Evolutionary conservation across 2,888 invertebrate genomes (phyloP).

Genomic region (Spilarctia lutea): DNA sequence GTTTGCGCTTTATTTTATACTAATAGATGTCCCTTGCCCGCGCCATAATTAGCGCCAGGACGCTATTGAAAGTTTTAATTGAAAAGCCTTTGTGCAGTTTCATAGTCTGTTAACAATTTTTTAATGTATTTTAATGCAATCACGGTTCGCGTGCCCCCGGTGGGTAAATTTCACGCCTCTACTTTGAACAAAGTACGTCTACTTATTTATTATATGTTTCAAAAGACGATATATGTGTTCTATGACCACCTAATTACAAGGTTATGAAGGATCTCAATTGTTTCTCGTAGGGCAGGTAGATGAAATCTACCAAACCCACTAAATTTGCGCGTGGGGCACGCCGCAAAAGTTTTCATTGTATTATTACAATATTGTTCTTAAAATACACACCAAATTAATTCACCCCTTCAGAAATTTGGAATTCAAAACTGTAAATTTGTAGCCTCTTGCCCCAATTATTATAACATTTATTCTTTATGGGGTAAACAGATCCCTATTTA

Average conservation of each 20-base stretch:
- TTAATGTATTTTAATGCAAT: constrained; percentile 70
- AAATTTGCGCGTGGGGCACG: constrained; percentile 43
- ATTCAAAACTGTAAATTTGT: constrained; percentile 81
- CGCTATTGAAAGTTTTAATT: constrained; percentile 85
- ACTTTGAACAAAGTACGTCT: constrained; percentile 44
- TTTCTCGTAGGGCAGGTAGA: constrained; percentile 31
- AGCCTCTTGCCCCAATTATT: constrained; percentile 83
- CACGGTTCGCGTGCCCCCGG: constrained; percentile 37
- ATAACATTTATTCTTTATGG: constrained; percentile 85
- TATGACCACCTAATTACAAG: background rate
- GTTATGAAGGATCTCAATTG: constrained; percentile 22
- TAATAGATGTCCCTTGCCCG: constrained; percentile 78
- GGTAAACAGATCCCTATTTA: constrained; percentile 85
- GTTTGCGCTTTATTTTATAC: constrained; percentile 78
- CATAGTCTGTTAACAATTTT: constrained; percentile 80
- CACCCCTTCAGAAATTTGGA: constrained; percentile 78
- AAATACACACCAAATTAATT: constrained; percentile 76
- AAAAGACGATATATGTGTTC: background rate
- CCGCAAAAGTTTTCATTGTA: constrained; percentile 65
- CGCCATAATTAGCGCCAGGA: constrained; percentile 80
- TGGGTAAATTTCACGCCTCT: constrained; percentile 67
- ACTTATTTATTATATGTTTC: constrained; percentile 11
- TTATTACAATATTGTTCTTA: constrained; percentile 65
- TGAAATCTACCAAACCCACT: constrained; percentile 57
- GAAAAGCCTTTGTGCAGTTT: constrained; percentile 84